Base-by-base conservation (phyloP, 2,888 invertebrate species). In the Papilio protenor region DNA sequence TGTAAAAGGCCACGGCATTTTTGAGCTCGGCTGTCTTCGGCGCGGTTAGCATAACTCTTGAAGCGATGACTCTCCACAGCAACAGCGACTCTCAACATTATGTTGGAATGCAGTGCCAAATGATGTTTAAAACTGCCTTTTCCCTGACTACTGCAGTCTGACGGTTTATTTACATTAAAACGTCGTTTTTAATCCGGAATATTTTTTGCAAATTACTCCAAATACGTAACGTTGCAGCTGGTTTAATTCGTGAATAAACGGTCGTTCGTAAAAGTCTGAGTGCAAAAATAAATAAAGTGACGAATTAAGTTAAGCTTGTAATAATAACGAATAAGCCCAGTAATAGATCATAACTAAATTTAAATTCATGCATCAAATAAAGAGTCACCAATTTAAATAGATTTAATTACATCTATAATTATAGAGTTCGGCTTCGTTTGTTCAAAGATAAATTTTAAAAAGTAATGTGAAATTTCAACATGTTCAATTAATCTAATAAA, bases 61-160 rank as follows among this genome's bases (percentile, higher is more conserved):
- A 77, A 49, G 74, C 71, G 74, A 77, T 77, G 77, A 74, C 77
- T 70, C 77, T 77, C 59, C 47, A 77, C 69, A 47, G 69, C 59
- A 74, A 73, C 77, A 70, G 77, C 73, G 74, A 70, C 77, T 77
- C 74, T 74, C 77, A 74, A 74, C 77, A 77, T 74, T 70, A 77
- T 77, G 74, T 74, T 57, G 73, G 70, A 74, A 77, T 77, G 72
- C 77, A 52, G 64, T 76, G 77, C 72, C 77, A 77, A 77, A 73
- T 77, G 64, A 77, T 73, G 72, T 73, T 77, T 73, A 73, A 76
- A 76, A 77, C 61, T 59, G 73, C 59, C 74, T 69, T 59, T 73
- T 77, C 61, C 8, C 59, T 21, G 69, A 75, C 70, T 47, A 75
- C 70, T 61, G 69, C 71, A 59, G 21, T 59, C 59, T 69, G 23